Conservation (phyloP, 2,113 vertebrate genomes). For the Coptodon rendalli region DNA sequence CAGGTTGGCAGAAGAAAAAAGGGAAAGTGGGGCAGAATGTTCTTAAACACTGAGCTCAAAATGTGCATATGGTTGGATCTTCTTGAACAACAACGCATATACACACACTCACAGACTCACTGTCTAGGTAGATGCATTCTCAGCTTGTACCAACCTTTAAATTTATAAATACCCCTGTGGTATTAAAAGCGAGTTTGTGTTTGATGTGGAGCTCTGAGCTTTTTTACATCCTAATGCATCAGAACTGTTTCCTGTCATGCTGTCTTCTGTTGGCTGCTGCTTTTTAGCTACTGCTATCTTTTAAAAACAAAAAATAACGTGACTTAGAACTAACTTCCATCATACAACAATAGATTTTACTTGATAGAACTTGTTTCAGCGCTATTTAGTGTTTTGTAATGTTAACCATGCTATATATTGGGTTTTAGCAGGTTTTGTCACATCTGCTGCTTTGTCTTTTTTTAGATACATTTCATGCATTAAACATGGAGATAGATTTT, state of each 20-base stretch:
- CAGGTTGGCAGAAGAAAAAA: neutral
- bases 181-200: constrained; percentile 25
- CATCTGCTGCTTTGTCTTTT: neutral
- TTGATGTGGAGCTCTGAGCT: constrained; percentile 2
- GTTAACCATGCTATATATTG: neutral
- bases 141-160: constrained; percentile 20
- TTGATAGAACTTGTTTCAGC: neutral
- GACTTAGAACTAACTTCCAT: neutral
- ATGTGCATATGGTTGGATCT: neutral
- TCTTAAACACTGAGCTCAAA: constrained; percentile 2
- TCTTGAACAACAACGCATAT: neutral
- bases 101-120: neutral
- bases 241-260: neutral
- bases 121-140: constrained; percentile 14
- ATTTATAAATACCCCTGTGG: constrained; percentile 36
- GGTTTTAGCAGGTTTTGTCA: neutral
- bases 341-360: neutral
- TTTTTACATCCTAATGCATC: constrained; percentile 3
- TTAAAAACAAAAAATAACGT: neutral
- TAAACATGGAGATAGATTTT: neutral
- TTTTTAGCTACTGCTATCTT: neutral
- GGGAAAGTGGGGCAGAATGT: constrained; percentile 42
- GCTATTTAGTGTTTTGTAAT: neutral
- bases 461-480: neutral
- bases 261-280: neutral